Base-by-base conservation (phyloP, 2,797 vertebrate species). In the Chelon labrosus region DNA sequence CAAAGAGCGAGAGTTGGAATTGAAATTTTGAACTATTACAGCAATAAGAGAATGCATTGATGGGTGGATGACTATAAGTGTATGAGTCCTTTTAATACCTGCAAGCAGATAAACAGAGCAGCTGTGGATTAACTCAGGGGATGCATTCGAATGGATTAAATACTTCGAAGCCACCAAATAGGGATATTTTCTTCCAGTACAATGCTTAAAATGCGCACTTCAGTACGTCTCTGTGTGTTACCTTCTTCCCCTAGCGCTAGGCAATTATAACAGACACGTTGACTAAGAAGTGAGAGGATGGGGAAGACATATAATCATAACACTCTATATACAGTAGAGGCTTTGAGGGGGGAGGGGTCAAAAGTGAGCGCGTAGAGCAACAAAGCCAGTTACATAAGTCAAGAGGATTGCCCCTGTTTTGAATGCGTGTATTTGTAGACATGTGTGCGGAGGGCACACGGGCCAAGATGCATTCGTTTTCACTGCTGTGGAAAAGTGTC, bases 371-470 rank as follows among this genome's bases (percentile, higher is more conserved):
- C 79, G 78, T 39, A 67, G 82, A 47, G 65, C 75, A 83, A 82
- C 79, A 81, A 83, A 82, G 57, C 49, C 73, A 37, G 74, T 91
- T 91, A 89, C 73, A 75, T 87, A 91, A 92, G 78, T 85, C 73
- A 79, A 85, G 79, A 90, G 84, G 75, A 85, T 80, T 81, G 86
- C 73, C 69, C 72, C 61, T 63, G 68, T 70, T 73, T 73, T 71
- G 65, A 60, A 60, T 61, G 59, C 52, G 56, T 61, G 63, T 41
- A 37, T 82, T 70, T 65, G 51, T 68, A 50, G 46, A 75, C 62
- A 68, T 53, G 72, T 73, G 74, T 16, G 57, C 16, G 60, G 76
- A 78, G 59, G 67, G 65, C 68, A 59, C 37, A 55, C 17, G 52
- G 61, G 76, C 62, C 65, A 27, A 47, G 67, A 75, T 53, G 39